phyloP scores from a whole-genome alignment of 64 coral and sea anemone genomes.

The Montipora capricornis region DNA sequence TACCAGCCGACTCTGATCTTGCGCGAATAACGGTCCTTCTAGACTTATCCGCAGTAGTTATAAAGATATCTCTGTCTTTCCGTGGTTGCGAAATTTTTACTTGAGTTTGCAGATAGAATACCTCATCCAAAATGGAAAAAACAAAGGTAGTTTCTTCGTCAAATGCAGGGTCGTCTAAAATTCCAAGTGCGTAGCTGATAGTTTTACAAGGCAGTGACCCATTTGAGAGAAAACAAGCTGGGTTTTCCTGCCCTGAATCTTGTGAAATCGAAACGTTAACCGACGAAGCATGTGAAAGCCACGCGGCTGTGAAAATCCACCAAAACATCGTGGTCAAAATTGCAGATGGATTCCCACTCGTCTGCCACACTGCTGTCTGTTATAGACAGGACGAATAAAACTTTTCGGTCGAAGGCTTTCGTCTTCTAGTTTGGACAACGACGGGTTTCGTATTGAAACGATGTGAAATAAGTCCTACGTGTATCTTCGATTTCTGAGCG shows the following conservation, averaged over 20 bases:
- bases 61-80: background rate
- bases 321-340: background rate
- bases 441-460: background rate
- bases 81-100: conserved; percentile 38
- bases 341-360: background rate
- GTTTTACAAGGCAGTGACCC: conserved; percentile 14
- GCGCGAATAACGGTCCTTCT: background rate
- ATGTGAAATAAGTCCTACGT: too few species aligned
- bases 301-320: background rate
- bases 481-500: background rate
- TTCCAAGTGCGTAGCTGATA: conserved; percentile 23
- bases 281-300: background rate
- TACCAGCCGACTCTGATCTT: background rate
- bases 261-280: conserved; percentile 6
- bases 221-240: background rate
- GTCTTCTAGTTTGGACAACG: background rate
- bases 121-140: conserved; percentile 33
- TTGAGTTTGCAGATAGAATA: background rate
- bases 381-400: too few species aligned
- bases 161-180: background rate
- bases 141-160: conserved; percentile 3
- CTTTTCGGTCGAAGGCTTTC: too few species aligned
- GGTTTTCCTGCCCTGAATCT: background rate
- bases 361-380: too few species aligned
- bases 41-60: background rate